Base-by-base conservation (phyloP, 2,797 vertebrate genomes). In the Anniella stebbinsi region DNA sequence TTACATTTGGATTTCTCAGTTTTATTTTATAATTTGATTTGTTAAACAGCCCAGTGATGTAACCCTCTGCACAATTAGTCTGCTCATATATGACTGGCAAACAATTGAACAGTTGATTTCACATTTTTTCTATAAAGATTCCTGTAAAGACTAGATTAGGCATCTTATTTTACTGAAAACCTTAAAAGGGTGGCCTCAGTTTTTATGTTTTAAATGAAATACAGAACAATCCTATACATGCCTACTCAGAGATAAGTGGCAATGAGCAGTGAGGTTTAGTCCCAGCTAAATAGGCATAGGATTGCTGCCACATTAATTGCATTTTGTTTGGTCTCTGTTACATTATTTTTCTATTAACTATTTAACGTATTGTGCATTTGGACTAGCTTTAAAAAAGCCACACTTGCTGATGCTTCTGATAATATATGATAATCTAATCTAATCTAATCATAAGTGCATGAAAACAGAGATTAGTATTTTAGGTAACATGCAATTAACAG, bases 401-500 rank as follows among this genome's bases (percentile, higher is more conserved):
- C 63, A 45, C 82, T 4, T 23, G 69, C 66, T 84, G 30, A 36
- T 18, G 23, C 41, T 70, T 30, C n/a, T 51, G 60, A 63, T 69
- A 69, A 67, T 48, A 33, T n/a, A 36, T 1, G n/a, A n/a, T 81
- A 33, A 4, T 25, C 38, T 81, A 33, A 4, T 57, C 3, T 18
- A 63, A 18, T 63, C 18, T 21, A 17, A 63, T 63, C 15, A 63
- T 63, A 2, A 63, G 17, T 63, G 66, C 66, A 28, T 30, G 28
- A 30, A 69, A 69, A 63, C 60, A 63, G 60, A 63, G 17, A 18
- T 63, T 69, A 9, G 60, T 69, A n/a, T 87, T 93, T 60, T 70
- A 87, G 63, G 36, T 92, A 87, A 80, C 45, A 11, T 87, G 5
- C 90, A 33, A 84, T 67, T 93, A 93, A n/a, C 67, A 89, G 25